These are phyloP conservation scores for Hippocampus kuda DNA, from an alignment of 2,797 vertebrate genomes.

Conservation along the genomic window DNA sequence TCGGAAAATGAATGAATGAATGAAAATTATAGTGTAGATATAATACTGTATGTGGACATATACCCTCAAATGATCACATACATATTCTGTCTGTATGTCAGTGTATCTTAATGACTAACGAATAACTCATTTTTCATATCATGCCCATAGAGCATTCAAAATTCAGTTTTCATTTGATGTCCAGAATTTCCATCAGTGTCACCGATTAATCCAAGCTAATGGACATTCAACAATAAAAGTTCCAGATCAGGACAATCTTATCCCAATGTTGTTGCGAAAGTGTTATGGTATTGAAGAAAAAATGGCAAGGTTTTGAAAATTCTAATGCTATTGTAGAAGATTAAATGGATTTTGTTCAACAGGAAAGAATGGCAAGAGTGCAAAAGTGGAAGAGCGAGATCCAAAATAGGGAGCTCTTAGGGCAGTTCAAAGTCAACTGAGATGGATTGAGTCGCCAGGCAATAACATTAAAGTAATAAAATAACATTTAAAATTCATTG, in stretches of 20 bases:
- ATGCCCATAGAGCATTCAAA: background rate
- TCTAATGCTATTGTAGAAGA: background rate
- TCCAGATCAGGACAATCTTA: background rate
- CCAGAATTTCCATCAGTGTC: background rate
- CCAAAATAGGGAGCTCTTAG: slow-evolving; percentile 4
- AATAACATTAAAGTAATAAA: slow-evolving; percentile 13
- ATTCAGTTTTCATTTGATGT: background rate
- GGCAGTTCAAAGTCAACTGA: background rate
- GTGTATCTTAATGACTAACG: background rate
- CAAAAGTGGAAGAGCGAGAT: background rate
- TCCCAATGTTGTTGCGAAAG: background rate
- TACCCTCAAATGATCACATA: too few relatives aligned
- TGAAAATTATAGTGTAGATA: too few relatives aligned
- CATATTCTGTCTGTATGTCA: too few relatives aligned
- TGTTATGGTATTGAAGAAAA: background rate
- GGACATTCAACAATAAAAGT: background rate
- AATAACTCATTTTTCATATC: background rate
- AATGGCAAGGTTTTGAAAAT: background rate
- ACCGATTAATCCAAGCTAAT: background rate
- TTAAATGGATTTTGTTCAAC: slow-evolving; percentile 9
- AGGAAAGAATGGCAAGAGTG: slow-evolving; percentile 2
- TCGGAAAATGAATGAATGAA: too few relatives aligned
- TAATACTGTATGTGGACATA: too few relatives aligned
- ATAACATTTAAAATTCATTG: slow-evolving; percentile 5
- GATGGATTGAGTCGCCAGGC: background rate